Conservation (phyloP, 1,140 invertebrate species). For the Hydropsyche tenuis region DNA sequence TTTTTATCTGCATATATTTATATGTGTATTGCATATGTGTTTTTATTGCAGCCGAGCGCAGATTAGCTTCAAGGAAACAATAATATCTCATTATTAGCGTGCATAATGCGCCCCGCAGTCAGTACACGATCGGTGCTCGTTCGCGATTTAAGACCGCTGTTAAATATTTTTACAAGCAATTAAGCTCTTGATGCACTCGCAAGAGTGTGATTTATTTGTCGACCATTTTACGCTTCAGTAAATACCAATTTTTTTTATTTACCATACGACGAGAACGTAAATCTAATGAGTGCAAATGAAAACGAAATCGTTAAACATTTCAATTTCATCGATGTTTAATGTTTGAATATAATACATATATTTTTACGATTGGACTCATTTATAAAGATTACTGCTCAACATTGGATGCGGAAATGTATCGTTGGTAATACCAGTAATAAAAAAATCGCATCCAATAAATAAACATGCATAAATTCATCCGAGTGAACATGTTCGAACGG, state of each 20-base stretch:
- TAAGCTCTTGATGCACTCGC: slow-evolving; percentile 19
- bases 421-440: no score
- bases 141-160: slow-evolving; percentile 8
- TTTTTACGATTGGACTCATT: no score
- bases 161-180: slow-evolving; percentile 29
- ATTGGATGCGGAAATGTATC: no score
- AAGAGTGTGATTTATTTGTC: slow-evolving; percentile 15
- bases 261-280: no score
- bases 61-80: slow-evolving; percentile 25
- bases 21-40: not conserved
- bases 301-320: no score
- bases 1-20: slow-evolving; percentile 2
- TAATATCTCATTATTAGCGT: slow-evolving; percentile 29
- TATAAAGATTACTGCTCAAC: no score
- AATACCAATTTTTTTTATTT: slow-evolving; percentile 8
- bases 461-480: no score
- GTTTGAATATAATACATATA: no score
- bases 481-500: no score
- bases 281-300: no score
- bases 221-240: slow-evolving; percentile 10
- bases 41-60: slow-evolving; percentile 9
- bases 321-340: no score
- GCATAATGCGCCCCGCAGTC: slow-evolving; percentile 21
- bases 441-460: no score
- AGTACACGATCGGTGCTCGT: slow-evolving; percentile 9